Conservation (phyloP, 2,888 invertebrate species). For the Lampropteryx suffumata region DNA sequence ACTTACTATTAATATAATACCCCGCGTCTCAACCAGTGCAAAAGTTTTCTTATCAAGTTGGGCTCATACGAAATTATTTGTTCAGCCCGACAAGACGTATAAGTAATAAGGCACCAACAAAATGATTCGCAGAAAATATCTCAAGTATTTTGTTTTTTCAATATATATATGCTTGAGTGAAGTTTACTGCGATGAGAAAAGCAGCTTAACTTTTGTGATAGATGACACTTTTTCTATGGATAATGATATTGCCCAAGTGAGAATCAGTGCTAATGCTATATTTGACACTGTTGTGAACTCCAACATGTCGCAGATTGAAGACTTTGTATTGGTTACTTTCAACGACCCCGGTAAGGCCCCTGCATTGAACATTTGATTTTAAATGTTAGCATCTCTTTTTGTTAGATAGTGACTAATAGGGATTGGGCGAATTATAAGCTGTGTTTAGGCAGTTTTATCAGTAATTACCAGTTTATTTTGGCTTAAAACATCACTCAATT, state of each 20-base stretch:
- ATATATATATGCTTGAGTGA: not conserved
- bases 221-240: slow-evolving; percentile 62
- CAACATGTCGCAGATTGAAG: slow-evolving; percentile 53
- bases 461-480: too few species aligned
- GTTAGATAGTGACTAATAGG: too few species aligned
- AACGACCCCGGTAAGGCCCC: slow-evolving; percentile 49
- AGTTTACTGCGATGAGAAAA: slow-evolving; percentile 34
- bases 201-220: slow-evolving; percentile 62
- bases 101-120: too few species aligned
- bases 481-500: too few species aligned
- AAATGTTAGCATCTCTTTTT: too few species aligned
- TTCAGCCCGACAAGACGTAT: not conserved
- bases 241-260: slow-evolving; percentile 55
- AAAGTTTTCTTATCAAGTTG: too few species aligned
- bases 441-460: too few species aligned
- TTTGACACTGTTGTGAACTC: slow-evolving; percentile 56
- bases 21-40: too few species aligned
- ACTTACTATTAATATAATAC: too few species aligned
- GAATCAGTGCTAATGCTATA: slow-evolving; percentile 43
- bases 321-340: slow-evolving; percentile 63
- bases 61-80: too few species aligned
- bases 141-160: not conserved
- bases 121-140: slow-evolving; percentile 3
- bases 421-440: too few species aligned
- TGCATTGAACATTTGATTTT: too few species aligned